phyloP scores from a whole-genome alignment of 2,888 invertebrate genomes.

The Lypha dubia region DNA sequence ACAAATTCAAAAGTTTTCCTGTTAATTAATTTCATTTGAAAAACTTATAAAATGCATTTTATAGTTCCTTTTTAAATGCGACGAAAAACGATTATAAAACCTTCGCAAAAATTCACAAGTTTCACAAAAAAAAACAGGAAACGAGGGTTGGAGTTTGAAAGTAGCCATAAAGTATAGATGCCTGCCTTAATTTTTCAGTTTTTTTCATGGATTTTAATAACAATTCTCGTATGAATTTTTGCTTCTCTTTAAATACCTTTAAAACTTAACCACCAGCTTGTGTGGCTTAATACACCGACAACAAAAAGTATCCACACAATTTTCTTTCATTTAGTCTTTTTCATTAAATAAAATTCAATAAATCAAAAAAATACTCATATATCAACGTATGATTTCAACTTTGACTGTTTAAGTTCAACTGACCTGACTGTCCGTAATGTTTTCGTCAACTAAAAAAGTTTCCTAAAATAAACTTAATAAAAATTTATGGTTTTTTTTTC shows the following conservation, averaged over 20 bases:
- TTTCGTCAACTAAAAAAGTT: conserved; percentile 17
- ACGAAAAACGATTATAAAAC: conserved; percentile 42
- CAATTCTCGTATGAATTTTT: not conserved
- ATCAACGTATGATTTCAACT: not conserved
- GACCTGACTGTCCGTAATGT: conserved; percentile 5
- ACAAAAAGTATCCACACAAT: not conserved
- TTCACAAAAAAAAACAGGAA: not conserved
- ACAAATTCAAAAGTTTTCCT: conserved; percentile 70
- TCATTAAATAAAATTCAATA: conserved; percentile 24
- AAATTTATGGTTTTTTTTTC: no score
- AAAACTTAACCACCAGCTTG: not conserved
- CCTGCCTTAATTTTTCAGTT: no score
- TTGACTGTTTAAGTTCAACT: conserved; percentile 3
- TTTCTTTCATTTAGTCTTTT: conserved; percentile 21
- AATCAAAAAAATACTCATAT: not conserved
- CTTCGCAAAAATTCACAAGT: conserved; percentile 46
- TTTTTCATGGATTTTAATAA: not conserved
- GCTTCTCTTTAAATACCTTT: not conserved
- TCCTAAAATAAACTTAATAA: conserved; percentile 11
- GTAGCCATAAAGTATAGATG: not conserved
- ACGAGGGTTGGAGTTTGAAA: not conserved
- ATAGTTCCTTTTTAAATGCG: conserved; percentile 59
- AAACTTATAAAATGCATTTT: conserved; percentile 70
- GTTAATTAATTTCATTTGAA: conserved; percentile 71
- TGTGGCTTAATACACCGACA: not conserved